Evolutionary conservation across 2,113 vertebrate genomes (phyloP).

Genomic region (Cyanoliseus patagonus): DNA sequence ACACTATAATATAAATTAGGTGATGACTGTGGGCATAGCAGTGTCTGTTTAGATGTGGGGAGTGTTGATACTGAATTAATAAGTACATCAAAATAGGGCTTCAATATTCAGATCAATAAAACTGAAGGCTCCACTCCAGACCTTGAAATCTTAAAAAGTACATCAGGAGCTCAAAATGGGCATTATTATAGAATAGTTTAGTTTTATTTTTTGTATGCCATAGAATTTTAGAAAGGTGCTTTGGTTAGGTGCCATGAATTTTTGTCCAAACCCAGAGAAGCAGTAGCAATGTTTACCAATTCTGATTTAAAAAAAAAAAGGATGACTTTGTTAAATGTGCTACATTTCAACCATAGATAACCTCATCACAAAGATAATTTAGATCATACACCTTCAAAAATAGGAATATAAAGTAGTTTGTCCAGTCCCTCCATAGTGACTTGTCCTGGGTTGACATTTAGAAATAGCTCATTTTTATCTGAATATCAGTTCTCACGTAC

Average conservation of each 20-base stretch:
- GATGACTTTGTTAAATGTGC: not conserved
- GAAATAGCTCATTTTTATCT: not conserved
- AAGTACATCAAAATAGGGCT: not conserved
- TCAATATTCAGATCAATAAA: not conserved
- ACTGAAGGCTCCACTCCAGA: not conserved
- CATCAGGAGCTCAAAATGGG: not conserved
- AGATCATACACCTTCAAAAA: not conserved
- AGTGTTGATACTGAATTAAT: not conserved
- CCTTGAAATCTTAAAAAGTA: not conserved
- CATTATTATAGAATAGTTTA: not conserved
- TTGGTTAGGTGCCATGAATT: not conserved
- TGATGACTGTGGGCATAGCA: not conserved
- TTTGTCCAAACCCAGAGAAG: not conserved
- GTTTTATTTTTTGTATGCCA: not conserved
- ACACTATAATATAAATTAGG: not conserved
- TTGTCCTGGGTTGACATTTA: not conserved
- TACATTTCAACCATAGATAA: not conserved
- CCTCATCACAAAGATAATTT: not conserved
- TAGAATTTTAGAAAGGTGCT: not conserved
- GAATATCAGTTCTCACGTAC: not conserved
- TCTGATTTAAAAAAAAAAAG: not conserved
- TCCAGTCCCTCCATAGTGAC: not conserved
- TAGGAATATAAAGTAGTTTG: not conserved
- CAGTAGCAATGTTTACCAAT: rapidly evolving
- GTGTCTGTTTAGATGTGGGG: not conserved